Evolutionary conservation across 1,140 invertebrate species (phyloP), one percentile per base, ranked within the genome.

Genomic region (Hermatobates lingyangjiaoensis): DNA sequence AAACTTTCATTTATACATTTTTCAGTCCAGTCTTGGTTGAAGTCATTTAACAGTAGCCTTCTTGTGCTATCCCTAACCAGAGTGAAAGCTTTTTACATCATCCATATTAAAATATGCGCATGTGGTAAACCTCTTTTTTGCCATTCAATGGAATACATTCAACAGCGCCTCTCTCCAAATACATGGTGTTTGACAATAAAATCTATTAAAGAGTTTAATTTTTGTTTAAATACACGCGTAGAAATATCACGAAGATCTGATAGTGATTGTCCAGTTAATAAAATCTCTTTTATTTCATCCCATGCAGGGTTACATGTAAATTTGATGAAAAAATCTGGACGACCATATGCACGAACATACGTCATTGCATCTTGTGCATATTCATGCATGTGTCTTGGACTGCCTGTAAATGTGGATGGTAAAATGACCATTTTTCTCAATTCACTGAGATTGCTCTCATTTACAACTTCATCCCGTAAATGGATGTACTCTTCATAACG

Each of bases 241-340:
- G 54, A 27, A 15, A 51, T 4, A 44, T 42, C 24, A 24, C 26
- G 50, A 2, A 24, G 10, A 34, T 34, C 30, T 34, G n/a, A 10
- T 34, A n/a, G n/a, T 34, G 7, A 10, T n/a, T 34, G 30, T 7
- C 30, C 30, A 10, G 30, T 7, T n/a, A n/a, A n/a, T n/a, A n/a
- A n/a, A n/a, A n/a, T n/a, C n/a, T n/a, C n/a, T n/a, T n/a, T n/a
- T n/a, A 54, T 60, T 65, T 63, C 57, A 56, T 45, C 54, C 72
- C 72, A 77, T 45, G 66, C 55, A 58, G 68, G 65, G 68, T 76
- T 71, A 54, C n/a, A n/a, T n/a, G n/a, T 67, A 49, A 62, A 58
- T 39, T 67, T 71, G 50, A 71, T 64, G 58, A 70, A 66, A 47
- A 68, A 60, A 59, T 64, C 59, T 55, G 67, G 62, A 50, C 56